Conservation (phyloP, 2,797 vertebrate species). For the Sebastolobus altivelis region DNA sequence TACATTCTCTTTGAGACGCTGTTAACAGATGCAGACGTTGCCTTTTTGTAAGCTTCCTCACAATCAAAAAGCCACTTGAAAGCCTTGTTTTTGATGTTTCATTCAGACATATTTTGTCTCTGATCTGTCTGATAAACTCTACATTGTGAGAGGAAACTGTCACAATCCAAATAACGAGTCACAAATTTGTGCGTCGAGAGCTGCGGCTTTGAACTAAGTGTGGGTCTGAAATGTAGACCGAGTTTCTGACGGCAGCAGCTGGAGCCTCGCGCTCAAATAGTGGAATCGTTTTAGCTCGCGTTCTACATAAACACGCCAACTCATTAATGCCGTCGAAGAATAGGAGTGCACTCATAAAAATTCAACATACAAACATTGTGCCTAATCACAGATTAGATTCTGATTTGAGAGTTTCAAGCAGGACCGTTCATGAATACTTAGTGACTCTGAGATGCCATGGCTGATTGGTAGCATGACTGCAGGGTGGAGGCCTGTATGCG, state of each 20-base stretch:
- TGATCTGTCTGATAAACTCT: conserved; percentile 72
- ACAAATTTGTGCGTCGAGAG: conserved; percentile 23
- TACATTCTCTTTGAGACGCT: conserved; percentile 65
- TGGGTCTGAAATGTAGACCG: conserved; percentile 10
- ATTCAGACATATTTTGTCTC: conserved; percentile 69
- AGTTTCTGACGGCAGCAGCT: conserved; percentile 29
- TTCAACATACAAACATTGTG: conserved; percentile 57
- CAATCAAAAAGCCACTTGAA: conserved; percentile 71
- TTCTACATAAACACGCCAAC: conserved; percentile 10
- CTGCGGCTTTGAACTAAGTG: conserved; percentile 51
- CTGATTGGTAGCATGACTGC: conserved; percentile 58
- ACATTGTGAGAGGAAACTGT: conserved; percentile 57
- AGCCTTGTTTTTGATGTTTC: conserved; percentile 70
- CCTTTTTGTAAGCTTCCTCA: conserved; percentile 54
- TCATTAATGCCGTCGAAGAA: conserved; percentile 14
- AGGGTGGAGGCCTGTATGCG: conserved; percentile 38
- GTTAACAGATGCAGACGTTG: conserved; percentile 54
- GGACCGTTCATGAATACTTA: conserved; percentile 49
- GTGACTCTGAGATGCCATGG: conserved; percentile 37
- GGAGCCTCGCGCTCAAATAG: conserved; percentile 21
- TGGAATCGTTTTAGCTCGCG: conserved; percentile 21
- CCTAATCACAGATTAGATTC: conserved; percentile 53
- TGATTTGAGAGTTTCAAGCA: conserved; percentile 55
- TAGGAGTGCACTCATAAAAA: conserved; percentile 40
- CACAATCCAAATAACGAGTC: conserved; percentile 67